These are phyloP conservation scores for Grus americana DNA, from an alignment of 2,113 vertebrate genomes.

Conservation along the genomic window DNA sequence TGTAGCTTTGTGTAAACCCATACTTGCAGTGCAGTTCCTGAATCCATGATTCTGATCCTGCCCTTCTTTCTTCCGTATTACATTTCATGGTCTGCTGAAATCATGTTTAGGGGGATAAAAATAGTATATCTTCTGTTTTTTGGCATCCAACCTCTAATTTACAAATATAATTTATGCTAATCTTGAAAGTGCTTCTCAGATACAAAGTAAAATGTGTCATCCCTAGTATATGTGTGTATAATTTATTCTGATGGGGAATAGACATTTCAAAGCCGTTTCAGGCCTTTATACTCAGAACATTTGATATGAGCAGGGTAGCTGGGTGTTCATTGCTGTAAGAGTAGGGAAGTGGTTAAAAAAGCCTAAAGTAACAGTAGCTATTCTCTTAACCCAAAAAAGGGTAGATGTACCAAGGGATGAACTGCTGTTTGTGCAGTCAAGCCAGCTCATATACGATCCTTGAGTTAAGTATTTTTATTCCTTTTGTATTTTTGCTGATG, in stretches of 20 bases:
- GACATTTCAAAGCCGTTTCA: constrained; percentile 64
- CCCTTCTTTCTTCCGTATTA: constrained; percentile 27
- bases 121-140: constrained; percentile 70
- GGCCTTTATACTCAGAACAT: constrained; percentile 30
- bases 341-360: constrained; percentile 11
- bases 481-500: neutral
- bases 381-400: neutral
- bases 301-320: neutral
- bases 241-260: constrained; percentile 69
- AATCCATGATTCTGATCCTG: neutral
- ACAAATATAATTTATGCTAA: constrained; percentile 78
- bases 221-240: constrained; percentile 60
- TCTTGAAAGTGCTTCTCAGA: constrained; percentile 72
- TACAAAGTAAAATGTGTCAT: constrained; percentile 72
- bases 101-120: constrained; percentile 68
- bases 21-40: neutral
- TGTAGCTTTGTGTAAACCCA: neutral
- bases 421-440: neutral
- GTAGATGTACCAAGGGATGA: neutral
- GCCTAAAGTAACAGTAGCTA: neutral
- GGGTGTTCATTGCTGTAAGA: neutral
- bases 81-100: constrained; percentile 44
- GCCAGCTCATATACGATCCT: neutral
- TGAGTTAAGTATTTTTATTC: neutral
- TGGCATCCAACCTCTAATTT: constrained; percentile 67